phyloP scores from a whole-genome alignment of 92 coral and sea anemone species.

The Epizoanthus ramosus region DNA sequence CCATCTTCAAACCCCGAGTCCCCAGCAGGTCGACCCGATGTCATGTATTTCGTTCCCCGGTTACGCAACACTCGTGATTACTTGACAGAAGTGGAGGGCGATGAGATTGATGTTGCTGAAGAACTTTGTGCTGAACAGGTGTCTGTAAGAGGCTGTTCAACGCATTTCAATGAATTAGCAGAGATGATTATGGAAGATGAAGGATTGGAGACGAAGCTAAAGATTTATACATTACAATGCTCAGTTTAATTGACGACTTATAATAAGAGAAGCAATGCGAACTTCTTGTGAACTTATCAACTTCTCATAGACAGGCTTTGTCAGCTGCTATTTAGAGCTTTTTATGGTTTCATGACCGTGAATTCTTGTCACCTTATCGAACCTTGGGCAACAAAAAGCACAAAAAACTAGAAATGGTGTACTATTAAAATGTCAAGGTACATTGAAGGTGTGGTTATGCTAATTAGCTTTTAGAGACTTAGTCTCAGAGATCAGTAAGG shows the following conservation, averaged over 20 bases:
- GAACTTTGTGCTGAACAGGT: constrained; percentile 55
- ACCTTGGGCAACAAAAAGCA: no score
- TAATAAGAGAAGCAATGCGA: background rate
- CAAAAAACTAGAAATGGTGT: no score
- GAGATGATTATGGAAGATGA: constrained; percentile 75
- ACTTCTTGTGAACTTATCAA: no score
- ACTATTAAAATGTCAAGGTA: no score
- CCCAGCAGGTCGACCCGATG: constrained; percentile 22
- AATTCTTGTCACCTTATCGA: no score
- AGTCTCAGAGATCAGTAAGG: no score
- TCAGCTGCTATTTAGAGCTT: no score
- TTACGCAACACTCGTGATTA: constrained; percentile 60
- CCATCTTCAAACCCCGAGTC: constrained; percentile 13
- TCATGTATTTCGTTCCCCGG: constrained; percentile 59
- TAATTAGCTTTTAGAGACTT: no score
- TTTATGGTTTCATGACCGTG: no score
- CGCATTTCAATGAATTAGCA: constrained; percentile 63
- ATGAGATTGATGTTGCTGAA: constrained; percentile 64
- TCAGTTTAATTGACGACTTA: constrained; percentile 37
- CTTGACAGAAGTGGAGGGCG: constrained; percentile 56
- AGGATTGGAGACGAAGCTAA: constrained; percentile 58
- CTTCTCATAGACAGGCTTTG: no score
- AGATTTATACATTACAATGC: constrained; percentile 42
- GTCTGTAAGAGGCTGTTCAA: constrained; percentile 57
- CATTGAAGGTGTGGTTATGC: no score